Evolutionary conservation across 2,113 vertebrate species (phyloP), one percentile per base, ranked within the genome.

Genomic region (Microtus oregoni): DNA sequence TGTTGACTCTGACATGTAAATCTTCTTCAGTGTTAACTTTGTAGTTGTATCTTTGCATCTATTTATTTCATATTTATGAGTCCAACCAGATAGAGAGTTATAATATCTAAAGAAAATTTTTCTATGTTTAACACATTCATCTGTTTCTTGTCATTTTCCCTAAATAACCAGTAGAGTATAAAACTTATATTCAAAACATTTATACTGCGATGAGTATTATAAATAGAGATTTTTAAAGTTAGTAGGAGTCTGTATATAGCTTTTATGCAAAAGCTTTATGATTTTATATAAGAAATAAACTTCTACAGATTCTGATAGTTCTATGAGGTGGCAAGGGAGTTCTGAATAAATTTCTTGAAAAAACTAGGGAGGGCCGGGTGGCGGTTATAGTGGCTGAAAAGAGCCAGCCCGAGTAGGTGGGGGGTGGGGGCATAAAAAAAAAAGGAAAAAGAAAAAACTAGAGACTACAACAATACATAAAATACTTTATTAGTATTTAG

Each of bases 331-430:
- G 28, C 3, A n/a, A 70, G 35, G 35, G 41, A 73, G 7, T 50
- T 6, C 7, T n/a, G 15, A 13, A 32, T n/a, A 3, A 13, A 58
- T 83, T 7, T 0, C 28, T 72, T 58, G 50, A 5, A 72, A 11
- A 58, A 44, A 44, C n/a, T 55, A 55, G 52, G 52, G 52, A 15
- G 52, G 52, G 14, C 52, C 4, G 0, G 52, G 3, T 0, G 2
- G 12, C 0, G 14, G 52, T 55, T 55, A 55, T 0, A 0, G 13
- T 2, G 0, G 52, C 52, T 55, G 14, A 55, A 14, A 4, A 55
- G 52, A 55, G 52, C 52, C 52, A 55, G 52, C 0, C 13, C 3
- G 13, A 52, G 52, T 15, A 0, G 2, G 52, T 52, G 13, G 52
- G 14, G 13, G 52, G 13, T 52, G 13, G 52, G 52, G 52, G 52